Percentiles rank a stretch among this genome's conserved stretches.
Conservation (phyloP, 2,113 vertebrate species). For the Archilochus colubris region DNA sequence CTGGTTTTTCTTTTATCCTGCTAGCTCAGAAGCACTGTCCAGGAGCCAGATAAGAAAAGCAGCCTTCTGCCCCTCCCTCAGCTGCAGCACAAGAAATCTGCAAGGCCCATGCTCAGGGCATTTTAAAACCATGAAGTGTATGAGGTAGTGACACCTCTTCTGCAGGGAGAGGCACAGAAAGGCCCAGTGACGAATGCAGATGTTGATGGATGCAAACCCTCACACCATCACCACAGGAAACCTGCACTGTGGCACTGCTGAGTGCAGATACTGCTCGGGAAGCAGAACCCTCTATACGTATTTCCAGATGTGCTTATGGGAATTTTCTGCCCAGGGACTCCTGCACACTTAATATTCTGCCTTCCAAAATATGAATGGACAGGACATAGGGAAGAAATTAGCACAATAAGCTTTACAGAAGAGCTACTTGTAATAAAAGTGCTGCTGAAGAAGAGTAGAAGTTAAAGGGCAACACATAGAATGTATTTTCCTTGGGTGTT, state of each 20-base stretch:
- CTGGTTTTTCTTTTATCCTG: conserved; percentile 23
- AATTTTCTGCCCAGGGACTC: neutral
- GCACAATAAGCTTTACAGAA: neutral
- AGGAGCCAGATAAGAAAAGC: conserved; percentile 27
- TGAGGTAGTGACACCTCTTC: neutral
- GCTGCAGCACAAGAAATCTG: neutral
- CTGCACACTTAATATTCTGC: neutral
- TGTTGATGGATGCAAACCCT: neutral
- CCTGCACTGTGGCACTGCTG: neutral
- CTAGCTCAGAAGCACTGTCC: conserved; percentile 12
- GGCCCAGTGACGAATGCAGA: neutral
- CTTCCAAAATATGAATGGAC: neutral
- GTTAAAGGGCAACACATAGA: neutral
- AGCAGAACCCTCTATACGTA: neutral
- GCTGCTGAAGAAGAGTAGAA: neutral
- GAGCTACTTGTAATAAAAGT: neutral
- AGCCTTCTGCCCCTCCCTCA: neutral
- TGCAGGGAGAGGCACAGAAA: neutral
- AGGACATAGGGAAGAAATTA: neutral
- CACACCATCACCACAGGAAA: neutral
- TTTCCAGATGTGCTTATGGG: neutral
- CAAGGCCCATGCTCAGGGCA: neutral
- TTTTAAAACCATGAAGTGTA: neutral
- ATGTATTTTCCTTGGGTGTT: neutral
- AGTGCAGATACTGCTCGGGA: neutral